Base-by-base conservation (phyloP, 2,113 vertebrate genomes). In the Dicrurus megarhynchus region DNA sequence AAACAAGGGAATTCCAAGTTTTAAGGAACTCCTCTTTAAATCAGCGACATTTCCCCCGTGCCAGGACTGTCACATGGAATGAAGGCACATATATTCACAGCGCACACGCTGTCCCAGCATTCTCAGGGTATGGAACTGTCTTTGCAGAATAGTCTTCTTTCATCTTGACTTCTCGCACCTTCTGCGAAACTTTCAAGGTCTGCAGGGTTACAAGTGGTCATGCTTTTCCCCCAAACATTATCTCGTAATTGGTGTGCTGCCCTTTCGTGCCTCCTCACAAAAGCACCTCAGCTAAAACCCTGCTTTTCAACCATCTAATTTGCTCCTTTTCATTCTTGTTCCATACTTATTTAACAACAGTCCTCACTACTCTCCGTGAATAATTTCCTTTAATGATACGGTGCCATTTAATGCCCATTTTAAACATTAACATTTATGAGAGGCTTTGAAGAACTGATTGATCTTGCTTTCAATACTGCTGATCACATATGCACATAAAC, bases 361-460 rank as follows among this genome's bases (percentile, higher is more conserved):
- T 37, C 37, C 24, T 92, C 65, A 6, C 68, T 75, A 52, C 64
- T 92, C 28, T 52, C 53, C 35, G 47, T 84, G 79, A 73, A 74
- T 89, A 94, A 95, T 97, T 91, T 96, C 39, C 42, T 95, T 79
- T 86, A 94, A 94, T 94, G 90, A 80, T 61, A 49, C 0, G 1
- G 49, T 93, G 46, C 84, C 83, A 90, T 95, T 94, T 96, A 87
- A 46, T 85, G 60, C 46, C 90, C 78, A 77, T 95, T 97, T 95
- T 76, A 86, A 93, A 89, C n/a, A 90, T 89, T 93, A 95, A 55
- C 91, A 60, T 82, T 95, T 92, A 86, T 65, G 75, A 93, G 44
- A 85, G 49, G 39, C 73, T 92, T 93, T 93, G 84, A 95, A 90
- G 91, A 93, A 76, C 65, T 77, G 85, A 90, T 64, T 92, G 88